A percentile compares a stretch with the other conserved stretches of the same genome.
Evolutionary conservation across 2,888 invertebrate species (phyloP).

Genomic region (Zygogramma bicolorata): DNA sequence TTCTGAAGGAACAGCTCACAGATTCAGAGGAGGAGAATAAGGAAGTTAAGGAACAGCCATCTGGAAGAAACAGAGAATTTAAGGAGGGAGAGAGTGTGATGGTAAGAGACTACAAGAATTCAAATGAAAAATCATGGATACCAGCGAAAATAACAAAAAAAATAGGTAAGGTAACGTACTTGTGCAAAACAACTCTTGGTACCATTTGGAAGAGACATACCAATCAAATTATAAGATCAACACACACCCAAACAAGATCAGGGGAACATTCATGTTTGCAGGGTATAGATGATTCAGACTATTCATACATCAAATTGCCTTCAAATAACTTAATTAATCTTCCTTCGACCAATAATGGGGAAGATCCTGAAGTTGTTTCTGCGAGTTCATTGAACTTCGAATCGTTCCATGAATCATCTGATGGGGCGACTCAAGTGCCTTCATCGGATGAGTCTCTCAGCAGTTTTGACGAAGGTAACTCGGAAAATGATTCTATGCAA

Average conservation of each 20-base stretch:
- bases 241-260: not conserved
- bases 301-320: not conserved
- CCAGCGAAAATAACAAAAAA: slow-evolving; percentile 4
- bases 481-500: not conserved
- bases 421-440: not conserved
- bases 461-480: slow-evolving; percentile 1
- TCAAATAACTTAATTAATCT: not conserved
- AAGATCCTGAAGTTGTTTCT: not conserved
- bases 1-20: not conserved
- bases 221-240: slow-evolving; percentile 6
- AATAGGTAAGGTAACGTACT: slow-evolving; percentile 6
- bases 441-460: not conserved
- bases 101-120: slow-evolving; percentile 8
- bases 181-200: not conserved
- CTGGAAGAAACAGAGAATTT: slow-evolving; percentile 8
- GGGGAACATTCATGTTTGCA: slow-evolving; percentile 12
- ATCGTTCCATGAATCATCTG: not conserved
- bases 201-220: slow-evolving; percentile 11
- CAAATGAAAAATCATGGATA: slow-evolving; percentile 3
- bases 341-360: not conserved
- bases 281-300: not conserved
- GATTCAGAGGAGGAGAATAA: not conserved
- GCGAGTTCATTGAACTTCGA: not conserved
- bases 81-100: slow-evolving; percentile 13
- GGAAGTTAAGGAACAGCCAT: not conserved